Evolutionary conservation across 1,140 invertebrate genomes (phyloP).

Genomic region (Chionoecetes opilio): DNA sequence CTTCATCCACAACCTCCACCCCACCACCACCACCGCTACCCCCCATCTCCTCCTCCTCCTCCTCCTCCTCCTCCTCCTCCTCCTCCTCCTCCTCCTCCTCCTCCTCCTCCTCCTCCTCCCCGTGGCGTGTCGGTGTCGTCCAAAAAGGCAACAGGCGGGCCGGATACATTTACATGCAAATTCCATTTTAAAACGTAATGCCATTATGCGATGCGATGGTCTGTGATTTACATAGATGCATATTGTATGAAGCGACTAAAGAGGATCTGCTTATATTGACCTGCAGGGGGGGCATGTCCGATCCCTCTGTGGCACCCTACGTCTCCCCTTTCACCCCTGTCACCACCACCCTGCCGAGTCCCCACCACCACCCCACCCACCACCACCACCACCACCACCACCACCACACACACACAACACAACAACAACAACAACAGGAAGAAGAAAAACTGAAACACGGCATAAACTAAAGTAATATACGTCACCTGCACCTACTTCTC

Average conservation of each 20-base stretch:
- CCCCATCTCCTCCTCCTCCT: neutral
- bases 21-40: neutral
- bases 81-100: neutral
- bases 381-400: neutral
- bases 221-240: constrained; percentile 75
- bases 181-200: constrained; percentile 66
- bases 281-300: neutral
- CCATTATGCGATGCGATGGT: constrained; percentile 66
- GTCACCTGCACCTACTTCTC: neutral
- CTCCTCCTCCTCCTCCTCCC: neutral
- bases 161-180: constrained; percentile 59
- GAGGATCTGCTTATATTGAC: constrained; percentile 45
- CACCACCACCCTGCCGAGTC: neutral
- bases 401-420: neutral
- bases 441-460: too few species aligned
- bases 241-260: constrained; percentile 70
- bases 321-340: neutral
- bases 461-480: too few species aligned
- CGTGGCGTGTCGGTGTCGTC: neutral
- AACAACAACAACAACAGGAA: too few species aligned
- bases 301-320: neutral
- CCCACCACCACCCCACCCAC: neutral
- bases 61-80: neutral
- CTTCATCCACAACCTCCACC: too few species aligned
- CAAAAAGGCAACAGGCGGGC: neutral